Evolutionary conservation across 2,888 invertebrate genomes (phyloP).

Genomic region (Incurvaria masculella): DNA sequence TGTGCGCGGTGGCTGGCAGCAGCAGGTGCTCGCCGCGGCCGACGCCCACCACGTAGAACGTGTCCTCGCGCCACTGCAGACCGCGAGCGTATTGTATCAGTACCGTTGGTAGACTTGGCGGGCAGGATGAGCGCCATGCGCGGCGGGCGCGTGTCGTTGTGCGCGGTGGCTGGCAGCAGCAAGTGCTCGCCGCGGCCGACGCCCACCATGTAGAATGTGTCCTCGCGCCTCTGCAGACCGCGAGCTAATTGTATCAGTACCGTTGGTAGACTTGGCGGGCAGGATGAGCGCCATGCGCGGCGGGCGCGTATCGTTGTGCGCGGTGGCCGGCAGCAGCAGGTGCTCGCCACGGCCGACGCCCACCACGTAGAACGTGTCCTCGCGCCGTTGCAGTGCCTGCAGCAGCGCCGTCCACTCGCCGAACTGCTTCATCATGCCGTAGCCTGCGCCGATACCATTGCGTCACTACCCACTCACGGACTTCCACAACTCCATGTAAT

Average conservation of each 20-base stretch:
- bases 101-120: conserved; percentile 69
- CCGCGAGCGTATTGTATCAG: too few species aligned
- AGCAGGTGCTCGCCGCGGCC: conserved; percentile 82
- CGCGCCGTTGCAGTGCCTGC: conserved; percentile 62
- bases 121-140: conserved; percentile 93
- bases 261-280: conserved; percentile 73
- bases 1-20: conserved; percentile 84
- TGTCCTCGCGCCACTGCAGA: conserved; percentile 77
- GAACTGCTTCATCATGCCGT: conserved; percentile 30
- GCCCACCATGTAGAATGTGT: conserved; percentile 93
- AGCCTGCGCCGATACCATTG: conserved; percentile 26
- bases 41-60: conserved; percentile 92
- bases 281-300: conserved; percentile 93
- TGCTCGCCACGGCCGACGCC: conserved; percentile 87
- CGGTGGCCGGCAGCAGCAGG: conserved; percentile 82
- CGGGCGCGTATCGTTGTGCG: conserved; percentile 78
- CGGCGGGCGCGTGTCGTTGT: conserved; percentile 82
- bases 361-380: conserved; percentile 93
- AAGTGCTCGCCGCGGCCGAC: conserved; percentile 84
- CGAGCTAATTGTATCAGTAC: too few species aligned
- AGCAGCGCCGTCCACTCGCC: conserved; percentile 44
- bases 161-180: conserved; percentile 82
- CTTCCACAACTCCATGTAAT: too few species aligned
- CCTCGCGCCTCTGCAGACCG: conserved; percentile 70
- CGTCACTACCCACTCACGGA: too few species aligned